A percentile compares a stretch with the other conserved stretches of the same genome.
Evolutionary conservation across 1,140 invertebrate species (phyloP).

Genomic region (Theocolax elegans): DNA sequence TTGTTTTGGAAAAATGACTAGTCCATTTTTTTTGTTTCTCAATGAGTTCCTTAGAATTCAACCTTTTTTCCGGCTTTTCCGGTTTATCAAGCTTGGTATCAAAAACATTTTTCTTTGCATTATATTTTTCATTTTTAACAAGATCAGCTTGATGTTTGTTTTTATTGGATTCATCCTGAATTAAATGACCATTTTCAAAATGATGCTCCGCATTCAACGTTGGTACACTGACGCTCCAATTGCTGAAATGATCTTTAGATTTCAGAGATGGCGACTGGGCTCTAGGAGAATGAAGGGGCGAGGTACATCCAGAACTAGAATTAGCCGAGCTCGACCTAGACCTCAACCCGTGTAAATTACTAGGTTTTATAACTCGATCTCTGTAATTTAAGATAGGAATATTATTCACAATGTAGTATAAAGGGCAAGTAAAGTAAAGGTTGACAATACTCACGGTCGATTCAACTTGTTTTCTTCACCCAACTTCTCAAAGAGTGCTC

Average conservation of each 20-base stretch:
- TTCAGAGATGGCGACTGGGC: constrained; percentile 64
- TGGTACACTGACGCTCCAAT: constrained; percentile 64
- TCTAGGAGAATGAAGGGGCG: constrained; percentile 64
- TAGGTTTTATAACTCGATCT: constrained; percentile 52
- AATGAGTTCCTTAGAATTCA: constrained; percentile 86
- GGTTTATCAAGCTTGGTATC: constrained; percentile 72
- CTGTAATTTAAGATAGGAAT: background rate
- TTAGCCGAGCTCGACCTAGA: constrained; percentile 73
- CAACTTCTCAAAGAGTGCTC: constrained; percentile 92
- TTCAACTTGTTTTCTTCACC: constrained; percentile 78
- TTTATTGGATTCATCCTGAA: constrained; percentile 47
- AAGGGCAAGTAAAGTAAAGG: no score
- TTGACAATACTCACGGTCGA: constrained; percentile 59
- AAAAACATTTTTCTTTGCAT: constrained; percentile 66
- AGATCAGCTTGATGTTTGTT: constrained; percentile 45
- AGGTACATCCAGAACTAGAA: constrained; percentile 70
- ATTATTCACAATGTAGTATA: no score
- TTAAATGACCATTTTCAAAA: constrained; percentile 59
- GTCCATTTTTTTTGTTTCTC: constrained; percentile 93
- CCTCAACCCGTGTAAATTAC: constrained; percentile 62
- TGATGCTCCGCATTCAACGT: constrained; percentile 63
- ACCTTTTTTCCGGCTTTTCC: constrained; percentile 83
- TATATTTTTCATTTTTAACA: constrained; percentile 55
- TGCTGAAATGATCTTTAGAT: constrained; percentile 58
- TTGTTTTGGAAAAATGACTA: constrained; percentile 84